Conservation (phyloP, 2,113 vertebrate species). For the Psittacus erithacus region DNA sequence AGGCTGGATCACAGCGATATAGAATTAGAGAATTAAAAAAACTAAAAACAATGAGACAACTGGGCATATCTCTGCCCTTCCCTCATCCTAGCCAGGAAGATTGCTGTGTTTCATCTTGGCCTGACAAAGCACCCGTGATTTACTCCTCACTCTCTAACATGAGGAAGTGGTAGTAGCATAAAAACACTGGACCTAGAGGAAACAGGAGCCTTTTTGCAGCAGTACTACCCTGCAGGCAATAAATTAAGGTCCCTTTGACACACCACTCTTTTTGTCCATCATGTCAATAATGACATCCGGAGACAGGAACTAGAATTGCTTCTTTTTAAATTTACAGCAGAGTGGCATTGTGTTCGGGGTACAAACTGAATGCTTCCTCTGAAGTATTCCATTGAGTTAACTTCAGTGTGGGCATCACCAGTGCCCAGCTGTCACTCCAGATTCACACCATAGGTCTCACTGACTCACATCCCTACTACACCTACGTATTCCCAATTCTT, state of each 20-base stretch:
- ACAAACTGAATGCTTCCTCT: neutral
- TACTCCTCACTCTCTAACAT: neutral
- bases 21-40: neutral
- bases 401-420: neutral
- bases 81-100: neutral
- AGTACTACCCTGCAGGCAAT: neutral
- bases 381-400: neutral
- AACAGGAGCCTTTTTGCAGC: neutral
- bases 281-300: neutral
- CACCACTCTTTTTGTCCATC: neutral
- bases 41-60: neutral
- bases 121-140: neutral
- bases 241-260: neutral
- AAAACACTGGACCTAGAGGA: neutral
- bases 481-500: neutral
- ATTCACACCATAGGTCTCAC: neutral
- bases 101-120: neutral
- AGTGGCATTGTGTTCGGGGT: neutral
- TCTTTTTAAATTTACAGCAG: rapidly evolving
- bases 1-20: neutral
- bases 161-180: rapidly evolving
- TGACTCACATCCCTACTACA: conserved; percentile 30
- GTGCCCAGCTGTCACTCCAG: neutral
- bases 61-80: neutral
- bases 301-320: neutral